phyloP scores from a whole-genome alignment of 2,888 invertebrate species.

The Alsophila aescularia region DNA sequence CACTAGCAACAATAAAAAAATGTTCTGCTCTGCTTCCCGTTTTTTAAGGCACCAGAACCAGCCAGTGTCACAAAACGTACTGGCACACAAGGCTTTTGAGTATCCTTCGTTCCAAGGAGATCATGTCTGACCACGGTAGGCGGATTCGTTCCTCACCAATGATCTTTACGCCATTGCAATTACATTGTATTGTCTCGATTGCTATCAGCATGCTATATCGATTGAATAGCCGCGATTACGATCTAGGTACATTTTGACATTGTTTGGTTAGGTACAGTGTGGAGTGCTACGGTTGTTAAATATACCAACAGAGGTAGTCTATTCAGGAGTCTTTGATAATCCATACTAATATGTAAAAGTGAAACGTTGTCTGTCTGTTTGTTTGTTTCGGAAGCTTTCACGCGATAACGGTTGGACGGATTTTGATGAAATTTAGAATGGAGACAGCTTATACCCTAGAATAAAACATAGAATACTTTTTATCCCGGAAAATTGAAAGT shows the following conservation, averaged over 20 bases:
- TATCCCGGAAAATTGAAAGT: too few relatives aligned
- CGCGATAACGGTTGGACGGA: too few relatives aligned
- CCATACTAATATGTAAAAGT: too few relatives aligned
- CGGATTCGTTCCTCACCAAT: conserved; percentile 66
- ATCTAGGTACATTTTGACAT: conserved; percentile 31
- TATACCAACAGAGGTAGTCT: too few relatives aligned
- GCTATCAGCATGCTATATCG: conserved; percentile 46
- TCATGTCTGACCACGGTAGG: conserved; percentile 56
- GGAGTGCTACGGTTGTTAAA: background rate
- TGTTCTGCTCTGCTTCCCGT: conserved; percentile 5
- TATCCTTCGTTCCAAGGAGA: conserved; percentile 66
- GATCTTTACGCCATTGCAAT: conserved; percentile 47
- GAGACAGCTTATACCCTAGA: too few relatives aligned
- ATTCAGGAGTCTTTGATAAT: too few relatives aligned
- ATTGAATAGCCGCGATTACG: conserved; percentile 31
- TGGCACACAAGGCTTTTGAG: conserved; percentile 47
- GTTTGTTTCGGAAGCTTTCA: too few relatives aligned
- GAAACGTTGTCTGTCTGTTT: too few relatives aligned
- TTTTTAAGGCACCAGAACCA: conserved; percentile 40
- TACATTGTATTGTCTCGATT: conserved; percentile 59
- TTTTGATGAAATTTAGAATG: too few relatives aligned
- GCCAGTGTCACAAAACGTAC: conserved; percentile 47
- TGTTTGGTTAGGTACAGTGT: background rate
- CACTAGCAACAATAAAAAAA: background rate
- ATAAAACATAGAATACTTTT: too few relatives aligned